Conservation (phyloP, 2,113 vertebrate genomes). For the Poecile atricapillus region DNA sequence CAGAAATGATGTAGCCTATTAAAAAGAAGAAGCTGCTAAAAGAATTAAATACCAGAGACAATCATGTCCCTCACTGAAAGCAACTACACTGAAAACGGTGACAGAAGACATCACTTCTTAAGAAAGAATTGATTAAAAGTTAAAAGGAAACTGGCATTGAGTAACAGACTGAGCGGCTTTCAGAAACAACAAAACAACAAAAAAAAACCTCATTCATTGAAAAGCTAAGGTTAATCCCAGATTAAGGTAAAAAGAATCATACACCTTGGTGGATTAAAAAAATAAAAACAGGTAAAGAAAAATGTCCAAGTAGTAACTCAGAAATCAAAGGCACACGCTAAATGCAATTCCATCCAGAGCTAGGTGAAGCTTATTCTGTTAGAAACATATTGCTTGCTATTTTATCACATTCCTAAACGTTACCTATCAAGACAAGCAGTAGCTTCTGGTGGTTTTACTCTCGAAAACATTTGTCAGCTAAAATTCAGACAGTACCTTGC, state of each 20-base stretch:
- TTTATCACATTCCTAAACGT: background rate
- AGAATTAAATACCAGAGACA: background rate
- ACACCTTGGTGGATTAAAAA: background rate
- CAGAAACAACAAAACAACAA: background rate
- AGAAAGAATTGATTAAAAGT: background rate
- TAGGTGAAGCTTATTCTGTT: background rate
- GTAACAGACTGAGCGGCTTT: background rate
- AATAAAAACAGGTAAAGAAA: background rate
- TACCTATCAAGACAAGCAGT: background rate
- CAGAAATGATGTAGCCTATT: background rate
- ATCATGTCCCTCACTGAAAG: background rate
- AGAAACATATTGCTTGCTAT: background rate
- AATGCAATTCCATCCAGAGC: background rate
- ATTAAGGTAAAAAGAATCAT: background rate
- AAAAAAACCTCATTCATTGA: background rate
- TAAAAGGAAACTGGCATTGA: background rate
- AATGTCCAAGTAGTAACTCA: background rate
- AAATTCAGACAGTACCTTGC: background rate
- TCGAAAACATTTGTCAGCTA: background rate
- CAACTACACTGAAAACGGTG: background rate
- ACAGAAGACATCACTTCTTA: background rate
- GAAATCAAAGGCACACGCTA: background rate
- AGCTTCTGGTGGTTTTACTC: background rate
- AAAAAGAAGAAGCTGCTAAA: background rate
- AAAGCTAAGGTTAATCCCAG: background rate